Conservation (phyloP, 2,797 vertebrate species). For the Fistularia tabacaria region DNA sequence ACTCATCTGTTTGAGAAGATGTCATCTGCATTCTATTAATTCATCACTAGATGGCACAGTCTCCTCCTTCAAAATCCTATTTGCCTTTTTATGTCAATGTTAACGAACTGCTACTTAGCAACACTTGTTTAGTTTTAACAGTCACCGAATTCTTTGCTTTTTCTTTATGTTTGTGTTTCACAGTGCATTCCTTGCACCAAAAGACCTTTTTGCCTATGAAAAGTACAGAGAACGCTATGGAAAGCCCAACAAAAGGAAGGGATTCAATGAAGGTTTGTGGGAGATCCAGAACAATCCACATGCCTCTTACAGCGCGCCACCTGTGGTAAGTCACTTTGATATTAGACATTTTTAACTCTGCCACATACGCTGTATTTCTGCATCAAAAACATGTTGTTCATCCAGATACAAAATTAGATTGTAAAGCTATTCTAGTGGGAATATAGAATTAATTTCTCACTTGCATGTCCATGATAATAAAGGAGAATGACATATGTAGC, state of each 20-base stretch:
- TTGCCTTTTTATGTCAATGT: too few species aligned
- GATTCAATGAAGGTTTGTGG: slow-evolving; percentile 98
- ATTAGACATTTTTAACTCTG: background rate
- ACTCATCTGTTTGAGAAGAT: slow-evolving; percentile 43
- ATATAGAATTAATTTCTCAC: too few species aligned
- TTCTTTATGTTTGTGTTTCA: slow-evolving; percentile 10
- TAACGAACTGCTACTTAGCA: too few species aligned
- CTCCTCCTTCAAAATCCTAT: background rate
- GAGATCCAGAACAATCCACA: slow-evolving; percentile 99
- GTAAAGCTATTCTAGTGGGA: too few species aligned
- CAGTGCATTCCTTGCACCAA: slow-evolving; percentile 94
- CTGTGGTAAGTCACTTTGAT: slow-evolving; percentile 80
- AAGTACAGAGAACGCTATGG: slow-evolving; percentile 94
- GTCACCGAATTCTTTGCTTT: background rate
- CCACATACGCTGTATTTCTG: too few species aligned
- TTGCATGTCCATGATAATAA: too few species aligned
- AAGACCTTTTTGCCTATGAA: slow-evolving; percentile 94
- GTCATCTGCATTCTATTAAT: slow-evolving; percentile 32
- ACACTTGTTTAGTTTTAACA: background rate
- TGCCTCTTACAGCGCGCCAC: slow-evolving; percentile 88
- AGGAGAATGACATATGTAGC: too few species aligned
- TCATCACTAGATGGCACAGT: slow-evolving; percentile 56
- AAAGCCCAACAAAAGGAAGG: slow-evolving; percentile 98
- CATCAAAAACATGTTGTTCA: too few species aligned
- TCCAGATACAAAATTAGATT: too few species aligned